Evolutionary conservation across 2,888 invertebrate genomes (phyloP).

Genomic region (Latheticus oryzae): DNA sequence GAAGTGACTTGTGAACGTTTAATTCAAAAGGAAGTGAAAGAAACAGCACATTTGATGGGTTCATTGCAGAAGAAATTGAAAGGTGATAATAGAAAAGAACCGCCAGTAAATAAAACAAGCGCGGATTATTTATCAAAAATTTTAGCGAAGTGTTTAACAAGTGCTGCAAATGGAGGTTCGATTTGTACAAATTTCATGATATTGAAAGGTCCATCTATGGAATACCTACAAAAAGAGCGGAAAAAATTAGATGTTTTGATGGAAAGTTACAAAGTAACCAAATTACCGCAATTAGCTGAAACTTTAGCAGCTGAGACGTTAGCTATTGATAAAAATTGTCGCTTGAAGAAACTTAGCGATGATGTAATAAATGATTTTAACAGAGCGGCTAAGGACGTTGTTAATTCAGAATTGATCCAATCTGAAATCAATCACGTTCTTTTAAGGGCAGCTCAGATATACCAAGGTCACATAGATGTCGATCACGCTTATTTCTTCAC

Average conservation of each 20-base stretch:
- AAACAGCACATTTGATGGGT: conserved; percentile 82
- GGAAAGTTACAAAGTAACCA: conserved; percentile 73
- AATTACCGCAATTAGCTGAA: conserved; percentile 77
- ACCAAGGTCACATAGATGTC: conserved; percentile 69
- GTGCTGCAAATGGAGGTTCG: conserved; percentile 64
- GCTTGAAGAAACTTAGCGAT: conserved; percentile 69
- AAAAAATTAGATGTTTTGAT: conserved; percentile 54
- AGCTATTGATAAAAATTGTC: conserved; percentile 67
- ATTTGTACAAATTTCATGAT: conserved; percentile 51
- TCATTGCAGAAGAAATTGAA: conserved; percentile 76
- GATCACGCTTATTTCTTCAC: conserved; percentile 71
- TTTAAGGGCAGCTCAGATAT: conserved; percentile 76
- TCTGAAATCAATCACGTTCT: conserved; percentile 82
- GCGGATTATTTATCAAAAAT: conserved; percentile 81
- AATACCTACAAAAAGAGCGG: conserved; percentile 54
- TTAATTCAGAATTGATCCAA: conserved; percentile 80
- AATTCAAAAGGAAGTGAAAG: conserved; percentile 76
- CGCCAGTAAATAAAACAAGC: conserved; percentile 63
- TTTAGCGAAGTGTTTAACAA: conserved; percentile 76
- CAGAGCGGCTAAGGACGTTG: conserved; percentile 79
- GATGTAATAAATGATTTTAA: conserved; percentile 80
- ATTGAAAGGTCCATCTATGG: conserved; percentile 52
- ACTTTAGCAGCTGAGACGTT: conserved; percentile 77
- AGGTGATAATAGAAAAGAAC: conserved; percentile 66
- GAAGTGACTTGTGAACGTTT: conserved; percentile 70